Percentiles rank a stretch among this genome's conserved stretches.
Conservation (phyloP, 2,797 vertebrate genomes). For the Cephalopachus bancanus region DNA sequence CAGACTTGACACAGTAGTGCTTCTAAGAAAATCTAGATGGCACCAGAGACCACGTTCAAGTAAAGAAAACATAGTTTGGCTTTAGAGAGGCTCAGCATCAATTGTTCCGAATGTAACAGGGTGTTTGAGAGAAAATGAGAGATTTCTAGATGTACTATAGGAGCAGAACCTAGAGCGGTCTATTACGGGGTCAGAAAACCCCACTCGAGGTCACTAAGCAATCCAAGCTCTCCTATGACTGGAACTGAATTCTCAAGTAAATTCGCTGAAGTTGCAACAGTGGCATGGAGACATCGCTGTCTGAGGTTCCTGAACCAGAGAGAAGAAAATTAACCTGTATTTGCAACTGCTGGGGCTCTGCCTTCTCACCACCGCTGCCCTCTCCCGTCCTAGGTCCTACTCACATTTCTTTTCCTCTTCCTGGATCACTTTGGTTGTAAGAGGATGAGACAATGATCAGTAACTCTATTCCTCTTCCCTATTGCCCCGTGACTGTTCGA, state of each 20-base stretch:
- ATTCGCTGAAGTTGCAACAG: neutral
- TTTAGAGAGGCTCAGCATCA: neutral
- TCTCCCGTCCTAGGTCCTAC: neutral
- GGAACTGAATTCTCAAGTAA: neutral
- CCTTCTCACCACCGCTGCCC: neutral
- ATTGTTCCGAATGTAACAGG: neutral
- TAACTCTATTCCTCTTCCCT: neutral
- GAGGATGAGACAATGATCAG: too few relatives aligned
- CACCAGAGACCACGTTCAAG: slow-evolving; percentile 41
- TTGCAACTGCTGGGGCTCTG: neutral
- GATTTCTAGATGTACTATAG: neutral
- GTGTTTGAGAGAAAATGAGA: neutral
- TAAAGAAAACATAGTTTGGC: neutral
- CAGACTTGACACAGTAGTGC: neutral
- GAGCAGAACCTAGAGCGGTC: neutral
- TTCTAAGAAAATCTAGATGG: slow-evolving; percentile 52
- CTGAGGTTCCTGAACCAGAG: neutral
- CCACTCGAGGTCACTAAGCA: rapidly evolving
- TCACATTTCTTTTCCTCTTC: neutral
- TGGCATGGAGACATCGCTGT: rapidly evolving
- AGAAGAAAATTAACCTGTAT: neutral
- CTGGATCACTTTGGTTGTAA: neutral
- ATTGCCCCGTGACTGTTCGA: neutral
- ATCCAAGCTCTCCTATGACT: neutral
- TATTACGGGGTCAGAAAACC: neutral